Conservation (phyloP, 2,888 invertebrate species). For the Hedychridium roseum region DNA sequence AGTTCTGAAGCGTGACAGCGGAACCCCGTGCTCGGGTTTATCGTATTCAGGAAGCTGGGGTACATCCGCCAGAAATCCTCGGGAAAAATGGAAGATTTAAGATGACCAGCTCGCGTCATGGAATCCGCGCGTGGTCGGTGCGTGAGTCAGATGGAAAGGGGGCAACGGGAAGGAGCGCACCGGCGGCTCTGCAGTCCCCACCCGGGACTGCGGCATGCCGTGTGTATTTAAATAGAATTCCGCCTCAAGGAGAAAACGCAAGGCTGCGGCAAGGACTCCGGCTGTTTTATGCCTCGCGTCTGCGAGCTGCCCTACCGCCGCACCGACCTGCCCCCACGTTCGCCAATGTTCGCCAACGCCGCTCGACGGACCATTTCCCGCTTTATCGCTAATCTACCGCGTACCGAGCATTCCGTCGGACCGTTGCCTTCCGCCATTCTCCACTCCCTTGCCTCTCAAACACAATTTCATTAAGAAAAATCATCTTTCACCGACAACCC, state of each 20-base stretch:
- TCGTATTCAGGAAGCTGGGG: no score
- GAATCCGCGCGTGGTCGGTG: neutral
- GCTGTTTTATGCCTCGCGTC: slow-evolving; percentile 32
- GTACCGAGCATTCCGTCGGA: neutral
- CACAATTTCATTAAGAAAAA: no score
- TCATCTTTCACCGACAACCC: no score
- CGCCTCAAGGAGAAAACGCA: slow-evolving; percentile 53
- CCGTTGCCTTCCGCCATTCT: no score
- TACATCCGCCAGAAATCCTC: no score
- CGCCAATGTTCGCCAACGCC: neutral
- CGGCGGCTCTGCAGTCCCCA: slow-evolving; percentile 23
- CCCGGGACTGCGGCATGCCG: slow-evolving; percentile 21
- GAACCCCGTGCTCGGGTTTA: no score
- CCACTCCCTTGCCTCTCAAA: no score
- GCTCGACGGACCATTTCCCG: neutral
- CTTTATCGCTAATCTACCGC: neutral
- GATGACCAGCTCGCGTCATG: no score
- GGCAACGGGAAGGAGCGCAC: neutral
- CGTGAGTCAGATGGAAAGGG: slow-evolving; percentile 8
- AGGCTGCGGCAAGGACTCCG: slow-evolving; percentile 54
- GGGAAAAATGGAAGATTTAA: no score
- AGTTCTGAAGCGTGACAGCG: no score
- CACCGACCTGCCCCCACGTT: slow-evolving; percentile 1
- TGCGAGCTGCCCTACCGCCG: slow-evolving; percentile 29
- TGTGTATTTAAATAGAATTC: slow-evolving; percentile 50